Base-by-base conservation (phyloP, 2,888 invertebrate genomes). In the Orchesella flavescens region DNA sequence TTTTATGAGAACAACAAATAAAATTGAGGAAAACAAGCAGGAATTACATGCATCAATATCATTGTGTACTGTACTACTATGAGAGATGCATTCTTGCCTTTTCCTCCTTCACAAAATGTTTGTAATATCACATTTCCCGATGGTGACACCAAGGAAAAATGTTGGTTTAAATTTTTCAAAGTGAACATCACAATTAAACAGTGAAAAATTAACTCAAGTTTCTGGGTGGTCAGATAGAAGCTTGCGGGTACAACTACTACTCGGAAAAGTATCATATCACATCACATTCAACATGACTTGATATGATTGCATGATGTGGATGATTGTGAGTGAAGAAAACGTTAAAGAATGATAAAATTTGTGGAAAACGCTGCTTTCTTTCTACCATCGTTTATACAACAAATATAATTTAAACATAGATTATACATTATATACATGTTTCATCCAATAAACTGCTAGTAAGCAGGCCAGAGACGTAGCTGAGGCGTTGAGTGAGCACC, bases 141-240 rank as follows among this genome's bases (percentile, higher is more conserved):
- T 61, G 69, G 78, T 69, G 78, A 78, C 78, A 69, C 46, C 69
- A 77, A 46, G 55, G 19, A 21, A 74, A 59, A 57, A 57, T 13
- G 10, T 5, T 10, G 57, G 23, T 17, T 61, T 61, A n/a, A n/a
- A 10, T 61, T 21, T 61, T 46, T 10, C 46, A 46, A 23, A 23
- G 61, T n/a, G n/a, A n/a, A n/a, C n/a, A n/a, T n/a, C n/a, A n/a
- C n/a, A n/a, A n/a, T n/a, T n/a, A n/a, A n/a, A n/a, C n/a, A n/a
- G n/a, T 71, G 78, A 78, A 78, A 78, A 78, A 78, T 78, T 78
- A 78, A 78, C 59, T 13, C 46, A 61, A 71, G 49, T 61, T 66
- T 61, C 44, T 78, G 78, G 78, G 78, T 78, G 78, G 78, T 78
- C 78, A 78, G 59, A 59, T 7, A 63, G 66, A 21, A n/a, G 59